Evolutionary conservation across 2,888 invertebrate species (phyloP), one percentile per base, ranked within the genome.

Genomic region (Aproaerema taeniolella): DNA sequence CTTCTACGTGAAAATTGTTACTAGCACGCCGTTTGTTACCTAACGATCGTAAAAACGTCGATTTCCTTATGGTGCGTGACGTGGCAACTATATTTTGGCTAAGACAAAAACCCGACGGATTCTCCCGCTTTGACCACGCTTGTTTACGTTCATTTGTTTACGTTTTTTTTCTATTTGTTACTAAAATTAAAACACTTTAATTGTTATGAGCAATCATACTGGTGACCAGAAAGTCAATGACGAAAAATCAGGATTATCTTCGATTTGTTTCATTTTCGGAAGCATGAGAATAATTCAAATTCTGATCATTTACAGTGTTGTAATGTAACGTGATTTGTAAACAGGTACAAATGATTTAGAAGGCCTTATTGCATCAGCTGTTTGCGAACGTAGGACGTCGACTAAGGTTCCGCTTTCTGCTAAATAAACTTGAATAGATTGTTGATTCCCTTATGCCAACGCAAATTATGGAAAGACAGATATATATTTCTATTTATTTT

Each of bases 61-160:
- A 45, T 61, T 64, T 66, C 63, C 61, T 67, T 46, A 50, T 58
- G 43, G 44, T 42, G 35, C 51, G 48, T 46, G 36, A 41, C 39
- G 32, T 20, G 48, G 42, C 45, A 42, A 46, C 38, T 31, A 50
- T 32, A 50, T 52, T 54, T 54, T 48, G 48, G 43, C 40, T 51
- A 49, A 47, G 57, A 46, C 59, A 74, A 77, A 78, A 73, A 64
- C 73, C 74, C 73, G 65, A 49, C 48, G 73, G 73, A 64, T 67
- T 69, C 64, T 59, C 73, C 77, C 64, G 50, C 55, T 49, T 58
- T 64, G 53, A 59, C 47, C 50, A 63, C 65, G 67, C 62, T 62
- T 50, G 54, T 62, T 64, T 67, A 65, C 63, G 60, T 57, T 61
- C 41, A 57, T 66, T 67, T 74, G 72, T 73, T 76, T 77, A 71